These are phyloP conservation scores for Tryphoninae sp. DNA, from an alignment of 2,888 invertebrate species.

Conservation along the genomic window DNA sequence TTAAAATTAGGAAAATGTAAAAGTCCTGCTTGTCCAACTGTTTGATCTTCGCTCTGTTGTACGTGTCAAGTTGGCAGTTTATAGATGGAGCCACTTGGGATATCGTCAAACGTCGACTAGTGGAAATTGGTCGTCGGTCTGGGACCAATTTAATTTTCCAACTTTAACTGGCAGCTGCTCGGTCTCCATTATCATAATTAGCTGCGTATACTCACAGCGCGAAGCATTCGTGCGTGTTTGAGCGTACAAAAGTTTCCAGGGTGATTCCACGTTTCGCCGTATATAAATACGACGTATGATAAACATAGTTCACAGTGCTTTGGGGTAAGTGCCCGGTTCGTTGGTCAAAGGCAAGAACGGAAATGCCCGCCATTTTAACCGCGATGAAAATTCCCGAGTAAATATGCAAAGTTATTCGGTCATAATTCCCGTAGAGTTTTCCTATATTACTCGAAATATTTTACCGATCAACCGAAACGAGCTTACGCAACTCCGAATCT, in stretches of 20 bases:
- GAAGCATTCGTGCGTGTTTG: slow-evolving; percentile 36
- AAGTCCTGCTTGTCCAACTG: not conserved
- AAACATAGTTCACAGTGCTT: slow-evolving; percentile 27
- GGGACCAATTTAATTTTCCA: slow-evolving; percentile 71
- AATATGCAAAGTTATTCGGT: slow-evolving; percentile 42
- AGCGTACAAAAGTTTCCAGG: slow-evolving; percentile 50
- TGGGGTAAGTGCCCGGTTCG: slow-evolving; percentile 27
- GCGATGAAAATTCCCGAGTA: slow-evolving; percentile 47
- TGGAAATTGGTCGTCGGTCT: slow-evolving; percentile 67
- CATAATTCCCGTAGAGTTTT: slow-evolving; percentile 7
- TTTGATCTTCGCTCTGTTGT: not conserved
- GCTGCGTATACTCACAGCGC: slow-evolving; percentile 55
- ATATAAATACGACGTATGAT: slow-evolving; percentile 9
- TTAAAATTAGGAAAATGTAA: not conserved
- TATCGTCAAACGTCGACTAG: slow-evolving; percentile 68
- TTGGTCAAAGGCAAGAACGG: slow-evolving; percentile 55
- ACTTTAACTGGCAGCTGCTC: slow-evolving; percentile 64
- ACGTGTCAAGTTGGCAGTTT: slow-evolving; percentile 62
- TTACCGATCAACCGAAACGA: not conserved
- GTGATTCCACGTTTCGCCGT: not conserved
- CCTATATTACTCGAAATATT: slow-evolving; percentile 9
- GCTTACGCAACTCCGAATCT: not conserved
- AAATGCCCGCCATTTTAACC: slow-evolving; percentile 37
- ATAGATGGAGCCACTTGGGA: slow-evolving; percentile 66
- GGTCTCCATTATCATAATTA: slow-evolving; percentile 71